Conservation (phyloP, 2,113 vertebrate species). For the Pterocles gutturalis region DNA sequence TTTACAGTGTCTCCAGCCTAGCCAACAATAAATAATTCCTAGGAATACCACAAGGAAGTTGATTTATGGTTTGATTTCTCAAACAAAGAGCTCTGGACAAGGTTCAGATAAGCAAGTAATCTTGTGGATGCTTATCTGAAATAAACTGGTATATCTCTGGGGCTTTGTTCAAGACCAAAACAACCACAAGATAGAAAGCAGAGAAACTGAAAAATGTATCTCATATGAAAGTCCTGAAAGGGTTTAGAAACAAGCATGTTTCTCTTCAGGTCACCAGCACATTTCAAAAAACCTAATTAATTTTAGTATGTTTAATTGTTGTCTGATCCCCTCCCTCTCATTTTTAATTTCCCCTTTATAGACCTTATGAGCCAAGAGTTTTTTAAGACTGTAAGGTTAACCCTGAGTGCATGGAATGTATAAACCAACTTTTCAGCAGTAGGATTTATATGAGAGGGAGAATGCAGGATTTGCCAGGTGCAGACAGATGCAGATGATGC, state of each 20-base stretch:
- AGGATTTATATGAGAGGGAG: slow-evolving; percentile 60
- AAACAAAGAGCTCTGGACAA: slow-evolving; percentile 22
- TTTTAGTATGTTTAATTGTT: slow-evolving; percentile 39
- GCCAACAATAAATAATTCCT: slow-evolving; percentile 20
- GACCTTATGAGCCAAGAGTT: not conserved
- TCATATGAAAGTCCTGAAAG: not conserved
- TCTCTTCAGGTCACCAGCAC: not conserved
- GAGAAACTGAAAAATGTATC: not conserved
- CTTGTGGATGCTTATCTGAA: slow-evolving; percentile 1
- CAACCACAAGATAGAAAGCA: slow-evolving; percentile 18
- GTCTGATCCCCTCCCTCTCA: not conserved
- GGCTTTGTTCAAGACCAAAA: not conserved
- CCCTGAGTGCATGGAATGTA: slow-evolving; percentile 42
- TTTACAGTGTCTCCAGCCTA: not conserved
- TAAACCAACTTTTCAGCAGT: slow-evolving; percentile 65
- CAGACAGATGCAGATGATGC: slow-evolving; percentile 61
- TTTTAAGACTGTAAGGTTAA: slow-evolving; percentile 50
- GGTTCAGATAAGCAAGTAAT: slow-evolving; percentile 43
- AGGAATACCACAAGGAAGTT: slow-evolving; percentile 14
- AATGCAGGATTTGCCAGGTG: slow-evolving; percentile 66
- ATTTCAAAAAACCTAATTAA: slow-evolving; percentile 24
- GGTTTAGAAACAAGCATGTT: not conserved
- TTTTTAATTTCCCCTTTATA: slow-evolving; percentile 45
- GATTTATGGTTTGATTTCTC: slow-evolving; percentile 54
- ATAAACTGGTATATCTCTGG: not conserved